These are phyloP conservation scores for Thunnus albacares DNA, from an alignment of 2,797 vertebrate species.

Conservation along the genomic window DNA sequence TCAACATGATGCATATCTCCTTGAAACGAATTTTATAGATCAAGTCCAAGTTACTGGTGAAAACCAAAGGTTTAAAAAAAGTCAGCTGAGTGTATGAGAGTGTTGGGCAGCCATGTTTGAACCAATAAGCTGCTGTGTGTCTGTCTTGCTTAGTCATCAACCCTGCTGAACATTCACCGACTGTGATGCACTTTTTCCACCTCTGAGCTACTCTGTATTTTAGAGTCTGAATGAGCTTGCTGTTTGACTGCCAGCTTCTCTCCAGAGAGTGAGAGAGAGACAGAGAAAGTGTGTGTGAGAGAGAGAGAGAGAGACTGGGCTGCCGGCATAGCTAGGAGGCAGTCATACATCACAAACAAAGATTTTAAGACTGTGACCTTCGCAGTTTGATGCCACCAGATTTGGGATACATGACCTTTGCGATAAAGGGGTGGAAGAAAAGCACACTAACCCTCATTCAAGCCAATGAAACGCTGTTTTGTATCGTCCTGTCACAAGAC, in stretches of 20 bases:
- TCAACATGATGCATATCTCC: conserved; percentile 17
- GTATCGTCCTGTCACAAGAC: conserved; percentile 11
- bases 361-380: conserved; percentile 53
- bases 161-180: conserved; percentile 68
- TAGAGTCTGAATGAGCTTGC: conserved; percentile 75
- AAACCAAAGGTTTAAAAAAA: conserved; percentile 5
- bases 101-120: conserved; percentile 38
- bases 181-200: conserved; percentile 81
- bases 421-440: conserved; percentile 21
- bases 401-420: conserved; percentile 43
- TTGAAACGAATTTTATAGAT: conserved; percentile 18
- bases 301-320: conserved; percentile 18
- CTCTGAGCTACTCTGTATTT: conserved; percentile 67
- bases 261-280: conserved; percentile 50
- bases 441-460: conserved; percentile 22
- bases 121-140: conserved; percentile 58
- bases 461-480: conserved; percentile 4
- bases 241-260: conserved; percentile 80
- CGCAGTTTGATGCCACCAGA: conserved; percentile 38
- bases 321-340: conserved; percentile 39
- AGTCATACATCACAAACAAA: conserved; percentile 15
- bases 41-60: neutral
- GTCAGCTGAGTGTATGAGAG: conserved; percentile 27
- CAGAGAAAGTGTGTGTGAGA: conserved; percentile 36
- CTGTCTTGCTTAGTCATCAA: conserved; percentile 71